phyloP scores from a whole-genome alignment of 2,888 invertebrate genomes.

The Sepiola atlantica region DNA sequence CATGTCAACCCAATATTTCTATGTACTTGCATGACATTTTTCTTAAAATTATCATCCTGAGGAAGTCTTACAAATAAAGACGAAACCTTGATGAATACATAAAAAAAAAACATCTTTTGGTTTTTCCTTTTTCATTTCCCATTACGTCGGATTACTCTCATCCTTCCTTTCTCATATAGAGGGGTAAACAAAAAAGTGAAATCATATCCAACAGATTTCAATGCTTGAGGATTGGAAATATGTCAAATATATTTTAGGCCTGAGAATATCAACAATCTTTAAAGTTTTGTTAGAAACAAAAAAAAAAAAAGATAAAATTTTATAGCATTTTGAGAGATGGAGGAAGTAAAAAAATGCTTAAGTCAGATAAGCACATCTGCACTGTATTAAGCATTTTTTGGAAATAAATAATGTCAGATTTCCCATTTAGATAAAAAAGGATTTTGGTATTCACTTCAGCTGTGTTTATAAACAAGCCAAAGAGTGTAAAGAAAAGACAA shows the following conservation, averaged over 20 bases:
- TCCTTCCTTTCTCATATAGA: too few species aligned
- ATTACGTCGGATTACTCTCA: too few species aligned
- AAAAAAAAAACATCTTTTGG: too few species aligned
- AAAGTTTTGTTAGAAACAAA: background rate
- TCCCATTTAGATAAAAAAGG: background rate
- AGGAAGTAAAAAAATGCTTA: background rate
- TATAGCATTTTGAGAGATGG: background rate
- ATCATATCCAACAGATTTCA: background rate
- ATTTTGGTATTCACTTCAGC: background rate
- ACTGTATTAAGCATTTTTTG: background rate
- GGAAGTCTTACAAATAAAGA: too few species aligned
- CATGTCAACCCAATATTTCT: too few species aligned
- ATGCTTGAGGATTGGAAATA: background rate
- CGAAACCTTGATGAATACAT: too few species aligned
- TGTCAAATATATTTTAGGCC: background rate
- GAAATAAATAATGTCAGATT: background rate
- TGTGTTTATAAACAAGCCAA: background rate
- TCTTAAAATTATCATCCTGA: too few species aligned
- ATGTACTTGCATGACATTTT: too few species aligned
- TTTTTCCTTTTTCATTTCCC: too few species aligned
- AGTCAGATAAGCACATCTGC: background rate
- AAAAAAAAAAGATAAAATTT: background rate
- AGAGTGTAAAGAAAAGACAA: background rate
- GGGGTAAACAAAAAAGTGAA: background rate
- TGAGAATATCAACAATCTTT: background rate